These are phyloP conservation scores for Acridotheres tristis DNA, from an alignment of 2,797 vertebrate genomes.

Conservation along the genomic window DNA sequence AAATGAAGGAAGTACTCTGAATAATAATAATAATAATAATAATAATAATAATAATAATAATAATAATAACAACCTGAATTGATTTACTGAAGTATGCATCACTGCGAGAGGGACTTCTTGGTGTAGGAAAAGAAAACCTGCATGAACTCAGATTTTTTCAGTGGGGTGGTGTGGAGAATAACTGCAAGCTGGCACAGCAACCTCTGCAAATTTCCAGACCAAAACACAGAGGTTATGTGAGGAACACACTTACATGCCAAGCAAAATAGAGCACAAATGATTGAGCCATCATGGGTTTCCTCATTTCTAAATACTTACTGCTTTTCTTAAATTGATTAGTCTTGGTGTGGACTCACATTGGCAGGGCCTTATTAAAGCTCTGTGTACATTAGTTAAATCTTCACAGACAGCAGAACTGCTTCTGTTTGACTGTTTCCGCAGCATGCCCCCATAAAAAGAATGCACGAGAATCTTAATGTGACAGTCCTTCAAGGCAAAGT, in stretches of 20 bases:
- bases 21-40: neutral
- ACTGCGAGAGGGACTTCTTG: neutral
- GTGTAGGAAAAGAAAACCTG: neutral
- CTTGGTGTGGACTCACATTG: neutral
- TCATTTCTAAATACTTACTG: conserved; percentile 17
- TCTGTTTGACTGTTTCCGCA: neutral
- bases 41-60: neutral
- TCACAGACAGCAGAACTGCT: neutral
- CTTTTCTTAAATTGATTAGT: conserved; percentile 32
- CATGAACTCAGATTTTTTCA: neutral
- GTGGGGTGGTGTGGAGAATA: neutral
- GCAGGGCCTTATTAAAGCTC: conserved; percentile 14
- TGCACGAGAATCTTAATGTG: conserved; percentile 6
- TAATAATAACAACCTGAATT: neutral
- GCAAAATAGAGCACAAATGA: neutral
- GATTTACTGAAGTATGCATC: neutral
- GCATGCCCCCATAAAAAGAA: conserved; percentile 34
- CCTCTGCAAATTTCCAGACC: neutral
- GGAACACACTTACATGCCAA: neutral
- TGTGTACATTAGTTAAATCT: neutral
- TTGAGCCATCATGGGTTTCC: neutral
- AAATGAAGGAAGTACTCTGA: neutral
- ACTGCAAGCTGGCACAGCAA: neutral
- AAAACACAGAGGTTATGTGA: neutral
- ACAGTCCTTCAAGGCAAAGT: conserved; percentile 16